These are phyloP conservation scores for Pangasianodon hypophthalmus DNA, from an alignment of 2,113 vertebrate genomes.

Conservation along the genomic window DNA sequence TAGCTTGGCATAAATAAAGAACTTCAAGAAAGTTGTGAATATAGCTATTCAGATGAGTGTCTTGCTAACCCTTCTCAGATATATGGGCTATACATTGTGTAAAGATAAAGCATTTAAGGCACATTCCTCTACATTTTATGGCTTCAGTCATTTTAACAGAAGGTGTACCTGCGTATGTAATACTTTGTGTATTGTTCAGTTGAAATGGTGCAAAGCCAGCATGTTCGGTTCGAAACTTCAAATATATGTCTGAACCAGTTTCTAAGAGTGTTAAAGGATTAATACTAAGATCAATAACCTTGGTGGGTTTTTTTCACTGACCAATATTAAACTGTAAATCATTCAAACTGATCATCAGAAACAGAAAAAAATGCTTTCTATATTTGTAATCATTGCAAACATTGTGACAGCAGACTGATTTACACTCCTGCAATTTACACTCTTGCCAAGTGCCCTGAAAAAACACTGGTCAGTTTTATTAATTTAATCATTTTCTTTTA, in stretches of 20 bases:
- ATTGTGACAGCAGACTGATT: not conserved
- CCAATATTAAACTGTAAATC: not conserved
- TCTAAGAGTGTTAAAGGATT: too few relatives aligned
- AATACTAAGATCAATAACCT: too few relatives aligned
- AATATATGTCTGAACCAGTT: not conserved
- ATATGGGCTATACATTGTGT: not conserved
- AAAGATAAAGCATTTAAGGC: not conserved
- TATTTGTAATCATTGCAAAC: not conserved
- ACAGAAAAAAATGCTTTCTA: not conserved
- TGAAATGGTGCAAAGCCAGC: not conserved
- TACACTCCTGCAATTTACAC: not conserved
- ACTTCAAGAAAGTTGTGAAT: not conserved
- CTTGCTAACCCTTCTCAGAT: not conserved
- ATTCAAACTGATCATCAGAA: not conserved
- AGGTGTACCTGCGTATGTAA: not conserved
- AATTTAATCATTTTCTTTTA: slow-evolving; percentile 5
- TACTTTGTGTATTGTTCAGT: not conserved
- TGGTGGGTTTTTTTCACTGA: not conserved
- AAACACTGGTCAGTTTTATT: not conserved
- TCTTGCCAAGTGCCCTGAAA: not conserved
- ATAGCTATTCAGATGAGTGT: not conserved
- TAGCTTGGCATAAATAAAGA: not conserved
- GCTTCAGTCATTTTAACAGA: not conserved
- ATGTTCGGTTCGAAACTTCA: not conserved
- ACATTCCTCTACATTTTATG: not conserved